These are phyloP conservation scores for Remorina albescens DNA, from an alignment of 2,797 vertebrate genomes.

Conservation along the genomic window DNA sequence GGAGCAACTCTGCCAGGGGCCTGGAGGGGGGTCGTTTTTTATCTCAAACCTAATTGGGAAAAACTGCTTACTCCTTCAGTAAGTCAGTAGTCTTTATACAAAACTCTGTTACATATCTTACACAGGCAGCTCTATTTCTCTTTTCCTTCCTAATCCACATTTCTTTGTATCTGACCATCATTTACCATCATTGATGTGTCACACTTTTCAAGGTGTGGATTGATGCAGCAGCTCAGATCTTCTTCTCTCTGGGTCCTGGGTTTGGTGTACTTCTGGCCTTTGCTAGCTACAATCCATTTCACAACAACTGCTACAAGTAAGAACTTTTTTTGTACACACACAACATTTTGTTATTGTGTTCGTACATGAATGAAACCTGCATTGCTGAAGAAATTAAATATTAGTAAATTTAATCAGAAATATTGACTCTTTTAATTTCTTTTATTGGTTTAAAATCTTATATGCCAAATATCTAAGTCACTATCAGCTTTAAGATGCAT, in stretches of 20 bases:
- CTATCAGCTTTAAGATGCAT: background rate
- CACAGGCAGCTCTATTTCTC: background rate
- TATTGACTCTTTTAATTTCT: constrained; percentile 8
- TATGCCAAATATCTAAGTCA: background rate
- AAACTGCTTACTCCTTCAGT: constrained; percentile 94
- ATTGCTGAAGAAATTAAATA: too few species aligned
- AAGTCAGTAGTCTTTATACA: constrained; percentile 49
- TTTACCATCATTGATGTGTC: background rate
- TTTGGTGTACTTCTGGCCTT: constrained; percentile 97
- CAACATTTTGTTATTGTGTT: too few species aligned
- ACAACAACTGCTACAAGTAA: constrained; percentile 99
- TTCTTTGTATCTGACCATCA: background rate
- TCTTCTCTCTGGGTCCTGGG: constrained; percentile 97
- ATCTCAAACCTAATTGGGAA: constrained; percentile 94
- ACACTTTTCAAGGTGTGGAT: constrained; percentile 91
- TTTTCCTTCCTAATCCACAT: background rate
- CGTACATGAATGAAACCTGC: background rate
- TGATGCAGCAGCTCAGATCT: constrained; percentile 98
- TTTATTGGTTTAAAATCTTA: background rate
- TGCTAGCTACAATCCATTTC: constrained; percentile 98
- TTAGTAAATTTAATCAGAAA: too few species aligned
- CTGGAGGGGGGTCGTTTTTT: constrained; percentile 97
- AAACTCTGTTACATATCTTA: background rate
- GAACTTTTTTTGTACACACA: too few species aligned
- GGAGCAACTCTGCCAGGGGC: constrained; percentile 97